Percentiles rank a stretch among this genome's conserved stretches.
phyloP scores from a whole-genome alignment of 2,113 vertebrate species.

The Prionailurus bengalensis region DNA sequence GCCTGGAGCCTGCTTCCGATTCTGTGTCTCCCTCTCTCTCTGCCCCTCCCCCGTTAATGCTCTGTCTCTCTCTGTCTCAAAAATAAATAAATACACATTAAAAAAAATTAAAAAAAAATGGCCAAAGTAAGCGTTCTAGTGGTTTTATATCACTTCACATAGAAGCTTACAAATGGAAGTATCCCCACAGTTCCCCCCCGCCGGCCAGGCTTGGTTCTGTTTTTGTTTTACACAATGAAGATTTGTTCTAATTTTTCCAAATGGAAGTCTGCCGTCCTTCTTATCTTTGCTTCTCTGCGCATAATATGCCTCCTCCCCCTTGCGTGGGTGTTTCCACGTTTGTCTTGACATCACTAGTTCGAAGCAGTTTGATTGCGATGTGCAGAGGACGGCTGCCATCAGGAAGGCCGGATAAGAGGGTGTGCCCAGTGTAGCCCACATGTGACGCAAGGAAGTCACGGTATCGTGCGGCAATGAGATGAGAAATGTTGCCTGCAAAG shows the following conservation, averaged over 20 bases:
- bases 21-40: too few species aligned
- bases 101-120: too few species aligned
- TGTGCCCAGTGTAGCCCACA: neutral
- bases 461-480: neutral
- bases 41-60: too few species aligned
- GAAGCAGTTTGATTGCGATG: neutral
- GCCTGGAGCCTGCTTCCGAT: too few species aligned
- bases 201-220: neutral
- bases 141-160: neutral
- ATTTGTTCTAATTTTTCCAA: neutral
- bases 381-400: neutral
- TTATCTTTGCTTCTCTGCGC: neutral
- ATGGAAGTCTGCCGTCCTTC: neutral
- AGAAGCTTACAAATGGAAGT: neutral
- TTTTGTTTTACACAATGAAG: neutral
- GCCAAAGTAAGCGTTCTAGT: neutral
- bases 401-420: neutral
- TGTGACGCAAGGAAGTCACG: neutral
- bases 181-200: neutral
- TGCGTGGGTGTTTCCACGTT: neutral
- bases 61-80: too few species aligned
- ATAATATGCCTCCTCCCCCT: neutral
- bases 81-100: too few species aligned
- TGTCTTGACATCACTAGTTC: neutral
- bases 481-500: neutral